phyloP scores from a whole-genome alignment of 2,797 vertebrate genomes.

The Falco naumanni region DNA sequence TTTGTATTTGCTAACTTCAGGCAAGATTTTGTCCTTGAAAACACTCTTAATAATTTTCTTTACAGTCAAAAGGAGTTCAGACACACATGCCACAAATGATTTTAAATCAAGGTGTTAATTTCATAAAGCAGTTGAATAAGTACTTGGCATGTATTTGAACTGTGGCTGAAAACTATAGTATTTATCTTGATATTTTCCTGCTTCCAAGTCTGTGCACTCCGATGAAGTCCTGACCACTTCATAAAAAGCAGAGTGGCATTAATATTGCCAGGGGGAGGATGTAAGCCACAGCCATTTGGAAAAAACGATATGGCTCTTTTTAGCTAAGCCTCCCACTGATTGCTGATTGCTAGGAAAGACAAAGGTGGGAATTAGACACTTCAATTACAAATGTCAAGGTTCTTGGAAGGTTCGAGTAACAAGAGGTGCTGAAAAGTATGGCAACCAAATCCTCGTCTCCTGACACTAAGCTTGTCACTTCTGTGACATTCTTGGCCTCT shows the following conservation, averaged over 20 bases:
- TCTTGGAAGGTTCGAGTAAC: slow-evolving; percentile 21
- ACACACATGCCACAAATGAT: neutral
- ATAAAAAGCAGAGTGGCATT: neutral
- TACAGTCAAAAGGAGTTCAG: neutral
- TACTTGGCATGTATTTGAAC: neutral
- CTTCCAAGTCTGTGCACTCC: neutral
- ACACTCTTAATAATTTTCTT: neutral
- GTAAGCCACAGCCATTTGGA: neutral
- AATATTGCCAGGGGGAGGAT: neutral
- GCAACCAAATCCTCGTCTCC: slow-evolving; percentile 39
- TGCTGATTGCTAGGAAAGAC: neutral
- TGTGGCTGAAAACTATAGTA: neutral
- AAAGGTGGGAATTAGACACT: slow-evolving; percentile 4
- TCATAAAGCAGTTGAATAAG: neutral
- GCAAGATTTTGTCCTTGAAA: neutral
- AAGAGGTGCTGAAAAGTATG: slow-evolving; percentile 63
- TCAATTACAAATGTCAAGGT: slow-evolving; percentile 18
- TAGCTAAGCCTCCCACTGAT: neutral
- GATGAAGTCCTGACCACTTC: neutral
- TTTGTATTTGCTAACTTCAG: neutral
- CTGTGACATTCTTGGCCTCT: slow-evolving; percentile 65
- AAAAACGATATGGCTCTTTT: neutral
- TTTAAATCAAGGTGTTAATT: neutral
- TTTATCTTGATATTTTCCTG: slow-evolving; percentile 13
- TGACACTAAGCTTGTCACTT: slow-evolving; percentile 54